Evolutionary conservation across 2,113 vertebrate species (phyloP).

Genomic region (Catharus bicknelli): DNA sequence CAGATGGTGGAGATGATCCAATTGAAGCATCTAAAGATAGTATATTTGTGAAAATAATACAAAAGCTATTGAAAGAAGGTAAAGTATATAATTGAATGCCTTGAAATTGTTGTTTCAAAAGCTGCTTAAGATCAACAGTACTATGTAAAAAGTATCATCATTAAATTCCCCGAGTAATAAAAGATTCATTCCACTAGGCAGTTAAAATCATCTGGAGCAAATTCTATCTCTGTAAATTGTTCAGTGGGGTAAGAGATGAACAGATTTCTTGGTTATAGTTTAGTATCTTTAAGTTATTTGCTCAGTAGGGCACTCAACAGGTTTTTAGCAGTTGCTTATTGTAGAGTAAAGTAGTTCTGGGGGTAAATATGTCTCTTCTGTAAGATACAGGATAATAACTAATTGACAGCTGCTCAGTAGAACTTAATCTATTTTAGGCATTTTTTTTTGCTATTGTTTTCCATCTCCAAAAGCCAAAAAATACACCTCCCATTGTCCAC

Average conservation of each 20-base stretch:
- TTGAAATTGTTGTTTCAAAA: neutral
- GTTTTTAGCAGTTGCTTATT: neutral
- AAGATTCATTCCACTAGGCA: neutral
- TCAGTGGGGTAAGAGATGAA: neutral
- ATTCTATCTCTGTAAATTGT: neutral
- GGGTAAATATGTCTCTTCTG: neutral
- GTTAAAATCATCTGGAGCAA: neutral
- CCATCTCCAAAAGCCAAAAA: neutral
- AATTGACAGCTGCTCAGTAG: neutral
- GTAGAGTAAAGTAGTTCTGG: neutral
- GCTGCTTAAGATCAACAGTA: neutral
- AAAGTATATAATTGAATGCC: neutral
- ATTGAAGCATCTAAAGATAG: slow-evolving; percentile 93
- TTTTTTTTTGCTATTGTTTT: neutral
- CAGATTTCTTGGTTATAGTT: neutral
- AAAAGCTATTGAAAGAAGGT: slow-evolving; percentile 94
- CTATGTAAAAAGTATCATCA: neutral
- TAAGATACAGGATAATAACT: neutral
- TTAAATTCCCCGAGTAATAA: neutral
- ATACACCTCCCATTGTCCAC: neutral
- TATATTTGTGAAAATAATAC: slow-evolving; percentile 92
- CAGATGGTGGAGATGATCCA: slow-evolving; percentile 89
- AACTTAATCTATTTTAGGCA: neutral
- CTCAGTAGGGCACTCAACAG: neutral
- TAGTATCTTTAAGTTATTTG: neutral